These are phyloP conservation scores for Drosophila dunni DNA, from an alignment of 1,140 invertebrate genomes.

Conservation along the genomic window DNA sequence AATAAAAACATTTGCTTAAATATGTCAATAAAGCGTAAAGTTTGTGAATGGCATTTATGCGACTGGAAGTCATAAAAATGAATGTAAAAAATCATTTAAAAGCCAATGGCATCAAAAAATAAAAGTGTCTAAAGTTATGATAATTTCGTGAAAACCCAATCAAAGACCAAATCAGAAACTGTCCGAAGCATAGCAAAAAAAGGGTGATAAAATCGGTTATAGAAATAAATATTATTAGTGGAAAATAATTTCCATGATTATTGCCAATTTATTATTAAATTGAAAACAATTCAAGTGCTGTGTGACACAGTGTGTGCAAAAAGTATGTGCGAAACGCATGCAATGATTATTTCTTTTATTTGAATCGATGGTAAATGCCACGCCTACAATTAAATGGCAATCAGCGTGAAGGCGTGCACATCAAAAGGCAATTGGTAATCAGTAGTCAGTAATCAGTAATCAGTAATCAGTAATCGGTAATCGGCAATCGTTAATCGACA, in stretches of 20 bases:
- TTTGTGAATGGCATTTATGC: neutral
- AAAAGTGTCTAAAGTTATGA: neutral
- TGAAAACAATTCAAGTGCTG: neutral
- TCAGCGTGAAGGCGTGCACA: slow-evolving; percentile 32
- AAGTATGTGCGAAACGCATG: neutral
- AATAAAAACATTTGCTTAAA: neutral
- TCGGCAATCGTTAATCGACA: slow-evolving; percentile 9
- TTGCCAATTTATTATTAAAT: neutral
- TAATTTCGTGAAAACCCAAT: neutral
- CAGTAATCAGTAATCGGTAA: slow-evolving; percentile 5
- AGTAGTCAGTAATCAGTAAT: neutral
- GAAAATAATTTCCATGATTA: neutral
- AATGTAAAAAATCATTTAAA: neutral
- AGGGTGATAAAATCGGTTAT: neutral
- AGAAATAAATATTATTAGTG: neutral
- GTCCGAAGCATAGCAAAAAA: neutral
- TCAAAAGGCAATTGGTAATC: slow-evolving; percentile 21
- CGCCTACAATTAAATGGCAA: slow-evolving; percentile 46
- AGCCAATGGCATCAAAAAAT: neutral
- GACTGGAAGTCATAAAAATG: slow-evolving; percentile 4
- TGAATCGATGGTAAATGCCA: slow-evolving; percentile 6
- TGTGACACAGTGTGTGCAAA: neutral
- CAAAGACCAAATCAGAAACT: neutral
- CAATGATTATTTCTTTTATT: slow-evolving; percentile 20
- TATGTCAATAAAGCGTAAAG: neutral